These are phyloP conservation scores for Tridacna crocea DNA, from an alignment of 2,888 invertebrate species.

Conservation along the genomic window DNA sequence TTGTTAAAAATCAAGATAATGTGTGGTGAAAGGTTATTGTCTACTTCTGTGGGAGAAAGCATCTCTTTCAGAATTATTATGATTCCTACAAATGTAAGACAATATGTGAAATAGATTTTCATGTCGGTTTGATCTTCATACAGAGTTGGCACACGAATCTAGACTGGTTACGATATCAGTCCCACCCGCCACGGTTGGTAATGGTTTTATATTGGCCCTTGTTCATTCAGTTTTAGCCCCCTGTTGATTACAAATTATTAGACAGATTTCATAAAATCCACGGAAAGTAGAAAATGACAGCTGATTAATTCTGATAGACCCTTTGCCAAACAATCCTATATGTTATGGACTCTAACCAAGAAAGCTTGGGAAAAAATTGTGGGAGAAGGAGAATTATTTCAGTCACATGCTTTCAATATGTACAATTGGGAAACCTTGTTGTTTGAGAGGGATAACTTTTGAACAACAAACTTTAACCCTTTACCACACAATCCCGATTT, in stretches of 20 bases:
- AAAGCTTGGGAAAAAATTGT: too few species aligned
- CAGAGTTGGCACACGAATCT: constrained; percentile 44
- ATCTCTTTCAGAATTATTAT: not conserved
- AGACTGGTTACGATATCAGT: constrained; percentile 45
- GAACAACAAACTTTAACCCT: too few species aligned
- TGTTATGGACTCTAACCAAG: too few species aligned
- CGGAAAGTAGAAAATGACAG: constrained; percentile 2
- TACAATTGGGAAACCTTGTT: too few species aligned
- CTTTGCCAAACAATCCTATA: too few species aligned
- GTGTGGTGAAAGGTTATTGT: too few species aligned
- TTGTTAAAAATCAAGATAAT: too few species aligned
- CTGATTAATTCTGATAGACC: not conserved
- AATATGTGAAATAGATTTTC: constrained; percentile 59
- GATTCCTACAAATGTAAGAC: constrained; percentile 9
- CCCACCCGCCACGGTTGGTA: not conserved
- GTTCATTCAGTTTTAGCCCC: constrained; percentile 23
- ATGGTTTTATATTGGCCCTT: constrained; percentile 19
- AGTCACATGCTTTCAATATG: too few species aligned
- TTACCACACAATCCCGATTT: too few species aligned
- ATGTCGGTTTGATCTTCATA: constrained; percentile 51
- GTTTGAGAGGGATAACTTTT: too few species aligned
- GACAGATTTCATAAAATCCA: constrained; percentile 17
- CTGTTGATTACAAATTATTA: constrained; percentile 19
- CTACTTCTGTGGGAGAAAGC: too few species aligned
- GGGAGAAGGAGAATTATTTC: too few species aligned